Percentiles rank a stretch among this genome's conserved stretches.
Conservation (phyloP, 2,113 vertebrate genomes). For the Platycercus adscitus region DNA sequence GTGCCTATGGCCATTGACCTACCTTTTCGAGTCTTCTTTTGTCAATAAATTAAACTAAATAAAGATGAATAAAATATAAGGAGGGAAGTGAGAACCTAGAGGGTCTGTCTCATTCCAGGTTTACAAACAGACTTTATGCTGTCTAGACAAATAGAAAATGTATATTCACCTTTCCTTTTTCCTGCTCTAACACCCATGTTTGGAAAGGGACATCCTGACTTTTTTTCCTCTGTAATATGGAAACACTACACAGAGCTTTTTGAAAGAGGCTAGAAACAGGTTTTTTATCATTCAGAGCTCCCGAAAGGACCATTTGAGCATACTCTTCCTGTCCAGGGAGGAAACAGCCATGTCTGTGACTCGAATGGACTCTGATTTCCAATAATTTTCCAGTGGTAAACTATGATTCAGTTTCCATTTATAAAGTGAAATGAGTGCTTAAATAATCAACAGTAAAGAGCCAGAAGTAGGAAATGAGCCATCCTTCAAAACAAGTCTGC, state of each 20-base stretch:
- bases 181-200: conserved; percentile 74
- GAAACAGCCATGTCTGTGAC: conserved; percentile 77
- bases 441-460: conserved; percentile 69
- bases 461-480: conserved; percentile 76
- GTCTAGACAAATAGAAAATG: conserved; percentile 66
- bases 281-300: conserved; percentile 75
- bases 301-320: conserved; percentile 67
- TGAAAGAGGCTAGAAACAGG: conserved; percentile 44
- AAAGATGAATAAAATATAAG: neutral
- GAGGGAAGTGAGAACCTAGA: neutral
- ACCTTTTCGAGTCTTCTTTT: neutral
- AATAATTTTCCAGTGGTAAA: conserved; percentile 78
- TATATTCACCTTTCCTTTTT: conserved; percentile 76
- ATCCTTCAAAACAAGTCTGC: conserved; percentile 75
- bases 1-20: neutral
- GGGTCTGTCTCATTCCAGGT: neutral
- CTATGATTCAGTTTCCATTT: conserved; percentile 82
- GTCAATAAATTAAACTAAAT: conserved; percentile 21
- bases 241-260: conserved; percentile 56
- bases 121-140: conserved; percentile 58
- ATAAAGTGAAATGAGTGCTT: conserved; percentile 75
- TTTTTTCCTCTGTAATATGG: conserved; percentile 42
- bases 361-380: conserved; percentile 69
- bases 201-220: conserved; percentile 76
- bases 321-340: conserved; percentile 77